Evolutionary conservation across 2,888 invertebrate species (phyloP).

Genomic region (Drepana falcataria): DNA sequence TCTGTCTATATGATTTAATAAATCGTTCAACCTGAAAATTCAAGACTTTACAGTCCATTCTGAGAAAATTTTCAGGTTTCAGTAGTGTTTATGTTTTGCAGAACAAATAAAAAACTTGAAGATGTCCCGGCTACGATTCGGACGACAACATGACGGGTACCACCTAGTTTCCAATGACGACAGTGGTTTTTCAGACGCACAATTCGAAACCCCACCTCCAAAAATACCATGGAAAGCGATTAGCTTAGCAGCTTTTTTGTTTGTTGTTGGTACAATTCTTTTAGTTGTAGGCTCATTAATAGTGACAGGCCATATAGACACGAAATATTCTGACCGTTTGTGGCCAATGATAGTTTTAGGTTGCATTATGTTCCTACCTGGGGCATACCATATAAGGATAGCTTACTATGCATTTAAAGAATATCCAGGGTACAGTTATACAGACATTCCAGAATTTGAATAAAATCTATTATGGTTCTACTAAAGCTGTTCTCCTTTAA

Average conservation of each 20-base stretch:
- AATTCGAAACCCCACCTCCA: conserved; percentile 81
- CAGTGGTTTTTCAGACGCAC: conserved; percentile 84
- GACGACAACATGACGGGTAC: conserved; percentile 81
- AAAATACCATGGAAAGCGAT: conserved; percentile 93
- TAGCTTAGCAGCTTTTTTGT: conserved; percentile 84
- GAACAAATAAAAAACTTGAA: conserved; percentile 40
- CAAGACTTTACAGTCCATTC: no score
- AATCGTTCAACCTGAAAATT: no score
- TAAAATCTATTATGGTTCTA: conserved; percentile 19
- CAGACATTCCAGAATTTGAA: conserved; percentile 94
- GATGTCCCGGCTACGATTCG: conserved; percentile 81
- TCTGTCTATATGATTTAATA: no score
- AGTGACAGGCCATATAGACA: conserved; percentile 88
- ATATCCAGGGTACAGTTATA: conserved; percentile 90
- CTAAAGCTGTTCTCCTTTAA: not conserved
- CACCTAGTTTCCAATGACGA: conserved; percentile 76
- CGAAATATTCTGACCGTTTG: conserved; percentile 91
- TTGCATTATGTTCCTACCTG: conserved; percentile 93
- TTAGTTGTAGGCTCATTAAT: conserved; percentile 88
- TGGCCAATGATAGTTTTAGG: conserved; percentile 95
- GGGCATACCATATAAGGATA: conserved; percentile 93
- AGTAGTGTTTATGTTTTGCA: conserved; percentile 18
- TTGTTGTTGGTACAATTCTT: conserved; percentile 86
- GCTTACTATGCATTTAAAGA: conserved; percentile 91
- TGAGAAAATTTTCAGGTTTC: not conserved